phyloP scores from a whole-genome alignment of 2,888 invertebrate species.

The Hirtodrosophila trivittata region DNA sequence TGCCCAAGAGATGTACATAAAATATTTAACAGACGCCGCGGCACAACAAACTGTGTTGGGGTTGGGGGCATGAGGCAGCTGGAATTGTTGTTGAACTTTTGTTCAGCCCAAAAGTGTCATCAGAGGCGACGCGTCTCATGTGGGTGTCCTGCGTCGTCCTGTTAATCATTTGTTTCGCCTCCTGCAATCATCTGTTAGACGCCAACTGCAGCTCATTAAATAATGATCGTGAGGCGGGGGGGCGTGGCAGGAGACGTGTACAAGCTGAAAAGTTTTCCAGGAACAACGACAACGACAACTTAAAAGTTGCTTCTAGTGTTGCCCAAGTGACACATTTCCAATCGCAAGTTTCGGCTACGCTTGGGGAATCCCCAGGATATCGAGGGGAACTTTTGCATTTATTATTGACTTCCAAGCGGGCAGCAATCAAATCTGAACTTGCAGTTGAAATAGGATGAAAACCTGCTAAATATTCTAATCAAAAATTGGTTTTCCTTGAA shows the following conservation, averaged over 20 bases:
- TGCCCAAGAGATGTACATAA: conserved; percentile 82
- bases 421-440: conserved; percentile 26
- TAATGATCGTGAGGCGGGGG: conserved; percentile 51
- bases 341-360: conserved; percentile 47
- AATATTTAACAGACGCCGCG: conserved; percentile 81
- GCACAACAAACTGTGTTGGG: not conserved
- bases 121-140: conserved; percentile 26
- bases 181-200: conserved; percentile 63
- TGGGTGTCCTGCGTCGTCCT: conserved; percentile 52
- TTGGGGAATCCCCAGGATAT: conserved; percentile 3
- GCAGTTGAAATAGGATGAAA: no score
- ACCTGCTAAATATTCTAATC: no score
- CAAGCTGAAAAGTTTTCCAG: conserved; percentile 41
- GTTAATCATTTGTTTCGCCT: conserved; percentile 69
- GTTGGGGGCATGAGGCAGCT: not conserved
- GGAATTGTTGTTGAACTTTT: conserved; percentile 29
- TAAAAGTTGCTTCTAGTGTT: conserved; percentile 38
- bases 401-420: conserved; percentile 32
- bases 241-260: not conserved
- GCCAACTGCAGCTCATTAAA: conserved; percentile 51
- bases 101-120: conserved; percentile 30
- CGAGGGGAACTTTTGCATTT: not conserved
- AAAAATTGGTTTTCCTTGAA: no score
- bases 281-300: conserved; percentile 40
- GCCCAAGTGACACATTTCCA: conserved; percentile 71